Percentiles rank a stretch among this genome's conserved stretches.
phyloP scores from a whole-genome alignment of 2,797 vertebrate genomes.

The Pterois miles region DNA sequence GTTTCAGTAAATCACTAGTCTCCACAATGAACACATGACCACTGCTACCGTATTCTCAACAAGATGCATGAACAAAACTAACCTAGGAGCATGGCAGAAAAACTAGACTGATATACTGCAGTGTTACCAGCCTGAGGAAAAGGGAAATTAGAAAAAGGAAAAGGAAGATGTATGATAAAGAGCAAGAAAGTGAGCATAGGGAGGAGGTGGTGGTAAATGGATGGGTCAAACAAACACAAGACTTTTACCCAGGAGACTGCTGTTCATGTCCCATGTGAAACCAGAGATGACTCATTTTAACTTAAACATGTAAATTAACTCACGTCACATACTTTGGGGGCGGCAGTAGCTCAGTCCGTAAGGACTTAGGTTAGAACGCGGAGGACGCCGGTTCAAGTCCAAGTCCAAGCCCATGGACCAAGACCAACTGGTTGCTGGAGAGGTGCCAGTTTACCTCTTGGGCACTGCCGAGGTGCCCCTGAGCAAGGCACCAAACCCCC shows the following conservation, averaged over 20 bases:
- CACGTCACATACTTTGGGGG: no score
- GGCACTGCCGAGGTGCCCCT: no score
- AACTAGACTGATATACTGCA: background rate
- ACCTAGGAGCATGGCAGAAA: background rate
- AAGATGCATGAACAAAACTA: background rate
- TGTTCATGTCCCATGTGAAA: background rate
- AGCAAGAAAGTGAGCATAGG: background rate
- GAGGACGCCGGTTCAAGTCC: no score
- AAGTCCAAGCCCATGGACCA: no score
- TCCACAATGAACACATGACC: background rate
- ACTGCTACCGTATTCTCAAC: background rate
- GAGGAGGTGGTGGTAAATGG: background rate
- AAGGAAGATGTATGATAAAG: background rate
- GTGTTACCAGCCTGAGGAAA: background rate
- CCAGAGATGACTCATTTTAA: background rate
- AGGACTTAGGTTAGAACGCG: no score
- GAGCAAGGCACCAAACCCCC: no score
- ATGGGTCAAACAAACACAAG: background rate
- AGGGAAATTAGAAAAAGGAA: background rate
- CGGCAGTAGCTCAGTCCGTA: no score
- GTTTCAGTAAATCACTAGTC: background rate
- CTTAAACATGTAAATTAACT: background rate
- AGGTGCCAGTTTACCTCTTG: no score
- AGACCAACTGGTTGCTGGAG: no score
- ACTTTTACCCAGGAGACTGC: background rate